phyloP scores from a whole-genome alignment of 2,113 vertebrate genomes.

The Ahaetulla prasina region DNA sequence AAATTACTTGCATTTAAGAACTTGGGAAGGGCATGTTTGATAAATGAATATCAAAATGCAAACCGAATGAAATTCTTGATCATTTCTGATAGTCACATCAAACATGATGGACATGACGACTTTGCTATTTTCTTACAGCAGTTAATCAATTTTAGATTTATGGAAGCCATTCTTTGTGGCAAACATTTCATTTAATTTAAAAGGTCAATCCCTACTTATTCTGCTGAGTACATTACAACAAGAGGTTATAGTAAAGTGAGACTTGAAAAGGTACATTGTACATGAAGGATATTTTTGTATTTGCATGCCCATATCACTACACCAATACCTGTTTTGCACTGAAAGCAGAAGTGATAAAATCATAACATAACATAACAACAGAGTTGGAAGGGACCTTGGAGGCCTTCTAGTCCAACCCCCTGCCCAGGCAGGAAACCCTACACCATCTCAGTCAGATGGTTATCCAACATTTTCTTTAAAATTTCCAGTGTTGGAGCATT shows the following conservation, averaged over 20 bases:
- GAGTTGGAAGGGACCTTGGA: too few relatives aligned
- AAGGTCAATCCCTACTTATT: background rate
- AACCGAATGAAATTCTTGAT: background rate
- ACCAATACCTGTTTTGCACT: background rate
- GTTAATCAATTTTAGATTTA: background rate
- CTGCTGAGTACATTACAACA: background rate
- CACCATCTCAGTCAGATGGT: too few relatives aligned
- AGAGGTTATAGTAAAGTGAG: background rate
- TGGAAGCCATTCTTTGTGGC: background rate
- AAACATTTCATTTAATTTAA: background rate
- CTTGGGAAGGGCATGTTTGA: background rate
- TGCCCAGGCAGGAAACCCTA: too few relatives aligned
- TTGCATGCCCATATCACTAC: background rate
- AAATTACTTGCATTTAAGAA: background rate
- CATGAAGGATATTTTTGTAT: background rate
- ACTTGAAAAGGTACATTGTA: background rate
- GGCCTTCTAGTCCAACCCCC: too few relatives aligned
- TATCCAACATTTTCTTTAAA: too few relatives aligned
- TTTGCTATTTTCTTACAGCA: background rate
- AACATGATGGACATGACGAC: background rate
- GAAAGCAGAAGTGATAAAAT: constrained; percentile 34
- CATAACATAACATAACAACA: too few relatives aligned
- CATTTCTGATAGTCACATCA: background rate
- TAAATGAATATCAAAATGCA: background rate
- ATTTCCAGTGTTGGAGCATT: too few relatives aligned